These are phyloP conservation scores for Hyles vespertilio DNA, from an alignment of 1,140 invertebrate species.

Conservation along the genomic window DNA sequence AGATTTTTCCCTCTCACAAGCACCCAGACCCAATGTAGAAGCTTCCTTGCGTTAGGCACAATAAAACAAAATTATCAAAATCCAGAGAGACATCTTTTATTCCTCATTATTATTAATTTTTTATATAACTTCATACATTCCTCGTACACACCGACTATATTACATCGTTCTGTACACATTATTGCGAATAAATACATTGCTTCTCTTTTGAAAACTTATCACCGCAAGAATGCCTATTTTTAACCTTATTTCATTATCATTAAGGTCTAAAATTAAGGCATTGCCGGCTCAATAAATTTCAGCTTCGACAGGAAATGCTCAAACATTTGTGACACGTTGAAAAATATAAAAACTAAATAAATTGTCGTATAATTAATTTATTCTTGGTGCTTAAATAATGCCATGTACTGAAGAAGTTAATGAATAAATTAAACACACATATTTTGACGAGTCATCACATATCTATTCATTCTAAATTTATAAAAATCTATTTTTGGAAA, in stretches of 20 bases:
- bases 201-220: slow-evolving; percentile 36
- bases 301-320: too few relatives aligned
- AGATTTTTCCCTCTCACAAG: too few relatives aligned
- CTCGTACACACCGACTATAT: slow-evolving; percentile 48
- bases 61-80: slow-evolving; percentile 42
- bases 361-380: not conserved
- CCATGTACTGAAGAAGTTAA: too few relatives aligned
- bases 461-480: too few relatives aligned
- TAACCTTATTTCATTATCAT: slow-evolving; percentile 2
- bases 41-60: slow-evolving; percentile 7
- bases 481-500: too few relatives aligned
- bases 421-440: too few relatives aligned
- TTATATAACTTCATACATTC: slow-evolving; percentile 43
- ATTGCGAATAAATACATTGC: slow-evolving; percentile 66
- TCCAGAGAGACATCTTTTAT: slow-evolving; percentile 66
- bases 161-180: slow-evolving; percentile 58
- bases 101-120: slow-evolving; percentile 41
- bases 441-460: too few relatives aligned
- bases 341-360: too few relatives aligned
- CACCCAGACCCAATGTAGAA: too few relatives aligned
- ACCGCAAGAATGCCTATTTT: slow-evolving; percentile 5
- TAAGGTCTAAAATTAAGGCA: not conserved
- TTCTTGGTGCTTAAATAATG: slow-evolving; percentile 10
- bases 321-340: too few relatives aligned
- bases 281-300: too few relatives aligned